Conservation (phyloP, 2,888 invertebrate genomes). For the Linyphia triangularis region DNA sequence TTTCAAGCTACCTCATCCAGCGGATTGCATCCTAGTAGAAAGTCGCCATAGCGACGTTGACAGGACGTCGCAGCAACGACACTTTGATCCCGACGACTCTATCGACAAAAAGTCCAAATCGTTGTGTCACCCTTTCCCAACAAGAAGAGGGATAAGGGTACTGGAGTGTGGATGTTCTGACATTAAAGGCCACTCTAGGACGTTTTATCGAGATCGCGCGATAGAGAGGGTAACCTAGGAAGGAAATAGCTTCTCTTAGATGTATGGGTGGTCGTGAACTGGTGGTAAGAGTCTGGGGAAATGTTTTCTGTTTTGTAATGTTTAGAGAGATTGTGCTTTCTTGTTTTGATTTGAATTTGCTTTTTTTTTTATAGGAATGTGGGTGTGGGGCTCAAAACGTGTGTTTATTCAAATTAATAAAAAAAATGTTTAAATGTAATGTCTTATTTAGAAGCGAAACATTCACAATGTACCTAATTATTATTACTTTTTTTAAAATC, state of each 20-base stretch:
- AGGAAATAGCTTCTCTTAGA: not conserved
- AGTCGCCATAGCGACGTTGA: not conserved
- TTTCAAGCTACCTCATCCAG: not conserved
- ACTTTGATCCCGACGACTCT: constrained; percentile 47
- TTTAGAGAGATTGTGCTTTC: too few relatives aligned
- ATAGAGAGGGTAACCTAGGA: not conserved
- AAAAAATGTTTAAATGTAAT: too few relatives aligned
- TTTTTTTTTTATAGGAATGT: too few relatives aligned
- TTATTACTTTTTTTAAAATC: too few relatives aligned
- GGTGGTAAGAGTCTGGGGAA: not conserved
- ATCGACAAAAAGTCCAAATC: constrained; percentile 50
- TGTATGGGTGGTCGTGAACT: not conserved
- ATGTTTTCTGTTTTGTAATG: not conserved
- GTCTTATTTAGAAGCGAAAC: too few relatives aligned
- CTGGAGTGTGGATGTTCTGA: not conserved
- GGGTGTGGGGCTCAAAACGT: too few relatives aligned
- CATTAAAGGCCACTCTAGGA: constrained; percentile 13
- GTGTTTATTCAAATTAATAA: too few relatives aligned
- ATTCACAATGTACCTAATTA: too few relatives aligned
- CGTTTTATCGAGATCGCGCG: constrained; percentile 11
- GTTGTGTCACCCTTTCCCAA: constrained; percentile 19
- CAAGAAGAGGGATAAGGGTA: not conserved
- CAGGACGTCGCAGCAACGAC: constrained; percentile 29
- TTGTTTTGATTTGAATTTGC: too few relatives aligned
- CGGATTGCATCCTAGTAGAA: not conserved